A percentile compares a stretch with the other conserved stretches of the same genome.
These are phyloP conservation scores for Mallotus villosus DNA, from an alignment of 2,797 vertebrate species.

Conservation along the genomic window DNA sequence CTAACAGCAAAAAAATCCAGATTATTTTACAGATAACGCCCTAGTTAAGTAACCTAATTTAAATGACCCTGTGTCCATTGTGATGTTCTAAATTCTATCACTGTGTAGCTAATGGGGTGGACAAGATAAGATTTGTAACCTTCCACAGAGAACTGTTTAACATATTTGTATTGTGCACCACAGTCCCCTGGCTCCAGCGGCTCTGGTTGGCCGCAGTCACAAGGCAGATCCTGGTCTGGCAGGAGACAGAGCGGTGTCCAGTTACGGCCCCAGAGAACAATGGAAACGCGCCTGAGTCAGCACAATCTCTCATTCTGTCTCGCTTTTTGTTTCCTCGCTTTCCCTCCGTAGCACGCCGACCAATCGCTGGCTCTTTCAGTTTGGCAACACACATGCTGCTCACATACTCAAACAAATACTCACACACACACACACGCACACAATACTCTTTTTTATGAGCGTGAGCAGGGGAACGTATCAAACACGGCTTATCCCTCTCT, in stretches of 20 bases:
- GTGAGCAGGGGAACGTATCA: no score
- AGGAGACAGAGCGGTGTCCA: conserved; percentile 64
- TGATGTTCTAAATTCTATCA: conserved; percentile 61
- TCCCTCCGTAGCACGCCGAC: conserved; percentile 51
- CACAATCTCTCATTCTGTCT: conserved; percentile 53
- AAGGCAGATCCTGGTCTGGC: conserved; percentile 16
- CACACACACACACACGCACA: neutral
- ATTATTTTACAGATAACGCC: no score
- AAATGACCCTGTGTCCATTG: conserved; percentile 55
- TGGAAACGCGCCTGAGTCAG: conserved; percentile 73
- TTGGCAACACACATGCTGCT: neutral
- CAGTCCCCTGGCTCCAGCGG: conserved; percentile 66
- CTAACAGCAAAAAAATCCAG: no score
- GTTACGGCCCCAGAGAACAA: conserved; percentile 70
- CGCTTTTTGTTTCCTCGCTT: conserved; percentile 20
- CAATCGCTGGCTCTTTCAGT: conserved; percentile 58
- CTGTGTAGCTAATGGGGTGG: conserved; percentile 64
- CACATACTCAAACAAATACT: neutral
- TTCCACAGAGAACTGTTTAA: conserved; percentile 58
- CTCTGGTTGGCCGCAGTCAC: conserved; percentile 58
- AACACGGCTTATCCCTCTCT: no score
- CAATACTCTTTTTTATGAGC: neutral
- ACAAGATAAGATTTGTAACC: conserved; percentile 61
- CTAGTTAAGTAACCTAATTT: conserved; percentile 23
- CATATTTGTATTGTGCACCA: conserved; percentile 37